Percentiles rank a stretch among this genome's conserved stretches.
phyloP scores from a whole-genome alignment of 2,797 vertebrate species.

The Rhinella marina region DNA sequence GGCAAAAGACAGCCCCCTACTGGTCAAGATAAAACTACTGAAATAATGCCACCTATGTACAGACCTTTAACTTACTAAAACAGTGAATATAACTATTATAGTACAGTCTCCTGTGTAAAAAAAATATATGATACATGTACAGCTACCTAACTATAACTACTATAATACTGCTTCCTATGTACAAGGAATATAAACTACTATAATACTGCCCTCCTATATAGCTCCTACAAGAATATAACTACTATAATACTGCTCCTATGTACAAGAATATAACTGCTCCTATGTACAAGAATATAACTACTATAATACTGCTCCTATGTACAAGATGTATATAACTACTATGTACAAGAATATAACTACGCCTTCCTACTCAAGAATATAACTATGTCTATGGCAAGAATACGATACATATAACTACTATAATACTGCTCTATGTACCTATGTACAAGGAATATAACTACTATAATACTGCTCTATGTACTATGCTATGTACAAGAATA shows the following conservation, averaged over 20 bases:
- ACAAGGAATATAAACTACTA: not conserved
- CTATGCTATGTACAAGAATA: not conserved
- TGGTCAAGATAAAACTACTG: not conserved
- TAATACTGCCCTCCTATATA: not conserved
- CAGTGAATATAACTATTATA: not conserved
- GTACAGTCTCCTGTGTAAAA: not conserved
- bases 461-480: slow-evolving; percentile 1
- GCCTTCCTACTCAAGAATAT: not conserved
- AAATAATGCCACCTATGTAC: not conserved
- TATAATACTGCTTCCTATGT: not conserved
- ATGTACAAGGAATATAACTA: not conserved
- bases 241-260: not conserved
- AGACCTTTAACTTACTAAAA: too few species aligned
- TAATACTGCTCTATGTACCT: not conserved
- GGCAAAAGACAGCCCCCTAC: not conserved
- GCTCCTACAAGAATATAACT: not conserved
- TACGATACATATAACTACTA: slow-evolving; percentile 4
- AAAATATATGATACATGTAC: too few species aligned
- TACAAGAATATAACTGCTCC: slow-evolving; percentile 3
- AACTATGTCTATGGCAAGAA: too few species aligned
- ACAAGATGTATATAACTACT: slow-evolving; percentile 11
- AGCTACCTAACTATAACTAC: not conserved
- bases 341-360: slow-evolving; percentile 5
- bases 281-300: slow-evolving; percentile 15
- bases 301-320: slow-evolving; percentile 4